Evolutionary conservation across 2,888 invertebrate genomes (phyloP), one percentile per base, ranked within the genome.

Genomic region (Fissipunctia ypsillon): DNA sequence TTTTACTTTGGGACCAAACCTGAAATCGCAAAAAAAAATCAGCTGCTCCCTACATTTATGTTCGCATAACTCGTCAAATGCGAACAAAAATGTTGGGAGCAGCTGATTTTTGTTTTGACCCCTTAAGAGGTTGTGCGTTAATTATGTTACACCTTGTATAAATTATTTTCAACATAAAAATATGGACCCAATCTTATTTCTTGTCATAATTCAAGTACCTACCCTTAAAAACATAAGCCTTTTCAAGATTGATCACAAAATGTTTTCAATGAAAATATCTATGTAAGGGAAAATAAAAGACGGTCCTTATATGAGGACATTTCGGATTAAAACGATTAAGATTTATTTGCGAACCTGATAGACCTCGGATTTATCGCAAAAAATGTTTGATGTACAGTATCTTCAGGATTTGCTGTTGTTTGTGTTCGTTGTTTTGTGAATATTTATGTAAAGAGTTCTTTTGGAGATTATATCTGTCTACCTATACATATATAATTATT

Each of bases 311-410:
- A 50, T 12, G 54, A 69, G 16, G 61, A 69, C 25, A 61, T 63
- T 50, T 57, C 5, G 80, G 76, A 80, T 79, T 76, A 70, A 45
- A 66, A 66, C 54, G 63, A 73, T 79, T 79, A 78, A 73, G 31
- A 35, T 41, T 7, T 57, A 56, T 61, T 57, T 48, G 41, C 14
- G 25, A 48, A 79, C 10, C 25, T 57, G 48, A 19, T 64, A 52
- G 52, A 16, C 48, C 35, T 52, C 1, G 22, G 43, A 66, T 75
- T 80, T 59, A 1, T 50, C 31, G 67, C 28, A 54, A 69, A 66
- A 75, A 50, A 60, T 66, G 25, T 80, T 67, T 52, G 70, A 56
- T 74, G 16, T 5, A 50, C 38, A 50, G 31, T 48, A 25, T 28
- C 31, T 31, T 3, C 14, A 22, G 64, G 60, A 64, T 65, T 65